Evolutionary conservation across 2,797 vertebrate species (phyloP).

Genomic region (Myotis myotis): DNA sequence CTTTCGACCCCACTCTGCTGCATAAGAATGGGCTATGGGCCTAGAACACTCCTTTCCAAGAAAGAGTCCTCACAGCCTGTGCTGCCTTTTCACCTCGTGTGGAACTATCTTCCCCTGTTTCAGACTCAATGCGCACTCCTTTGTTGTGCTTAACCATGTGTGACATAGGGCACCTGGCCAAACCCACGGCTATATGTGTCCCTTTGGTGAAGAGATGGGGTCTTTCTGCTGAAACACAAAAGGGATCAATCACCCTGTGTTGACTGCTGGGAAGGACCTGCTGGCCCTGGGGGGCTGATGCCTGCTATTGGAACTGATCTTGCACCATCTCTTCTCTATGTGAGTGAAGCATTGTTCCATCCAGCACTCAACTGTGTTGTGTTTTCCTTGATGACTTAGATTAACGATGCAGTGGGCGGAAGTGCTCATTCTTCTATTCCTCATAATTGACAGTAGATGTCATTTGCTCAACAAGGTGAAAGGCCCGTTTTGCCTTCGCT

Average conservation of each 20-base stretch:
- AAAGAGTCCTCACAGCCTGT: not conserved
- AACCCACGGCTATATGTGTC: not conserved
- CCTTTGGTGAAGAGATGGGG: not conserved
- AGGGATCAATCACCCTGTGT: not conserved
- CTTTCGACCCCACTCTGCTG: not conserved
- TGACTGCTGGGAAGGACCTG: not conserved
- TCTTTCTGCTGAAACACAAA: not conserved
- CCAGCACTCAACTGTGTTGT: not conserved
- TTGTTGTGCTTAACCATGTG: not conserved
- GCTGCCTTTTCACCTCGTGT: not conserved
- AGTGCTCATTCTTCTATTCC: not conserved
- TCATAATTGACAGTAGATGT: not conserved
- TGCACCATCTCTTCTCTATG: not conserved
- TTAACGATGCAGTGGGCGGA: not conserved
- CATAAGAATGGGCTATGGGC: not conserved
- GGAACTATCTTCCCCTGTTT: not conserved
- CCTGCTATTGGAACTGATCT: not conserved
- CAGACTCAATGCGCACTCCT: not conserved
- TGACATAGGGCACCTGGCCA: not conserved
- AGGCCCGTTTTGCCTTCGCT: not conserved
- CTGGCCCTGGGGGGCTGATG: not conserved
- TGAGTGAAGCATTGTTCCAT: not conserved
- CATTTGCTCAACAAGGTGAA: not conserved
- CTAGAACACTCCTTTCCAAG: not conserved
- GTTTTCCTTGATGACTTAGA: not conserved